A percentile compares a stretch with the other conserved stretches of the same genome.
Conservation (phyloP, 2,113 vertebrate species). For the Synodontis membranacea region DNA sequence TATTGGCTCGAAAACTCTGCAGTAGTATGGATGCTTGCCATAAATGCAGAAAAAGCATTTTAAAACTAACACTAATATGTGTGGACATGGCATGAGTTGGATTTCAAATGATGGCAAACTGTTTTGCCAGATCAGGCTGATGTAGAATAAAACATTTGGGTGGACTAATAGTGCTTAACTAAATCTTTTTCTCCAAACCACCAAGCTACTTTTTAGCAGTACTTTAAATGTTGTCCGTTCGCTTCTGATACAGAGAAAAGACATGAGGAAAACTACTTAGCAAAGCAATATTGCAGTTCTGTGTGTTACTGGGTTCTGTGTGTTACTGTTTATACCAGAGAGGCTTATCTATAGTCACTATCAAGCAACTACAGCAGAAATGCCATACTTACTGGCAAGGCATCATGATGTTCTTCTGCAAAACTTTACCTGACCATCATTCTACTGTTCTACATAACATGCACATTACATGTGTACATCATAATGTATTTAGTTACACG, state of each 20-base stretch:
- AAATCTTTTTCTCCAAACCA: background rate
- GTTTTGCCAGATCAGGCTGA: background rate
- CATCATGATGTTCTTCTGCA: background rate
- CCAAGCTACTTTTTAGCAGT: background rate
- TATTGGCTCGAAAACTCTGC: no score
- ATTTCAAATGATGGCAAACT: background rate
- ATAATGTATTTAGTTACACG: background rate
- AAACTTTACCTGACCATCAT: background rate
- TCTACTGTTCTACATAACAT: background rate
- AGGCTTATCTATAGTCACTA: background rate
- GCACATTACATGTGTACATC: background rate
- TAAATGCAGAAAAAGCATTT: no score
- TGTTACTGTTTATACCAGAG: no score
- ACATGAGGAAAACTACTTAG: background rate
- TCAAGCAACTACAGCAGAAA: slow-evolving; percentile 1
- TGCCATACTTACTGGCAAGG: background rate
- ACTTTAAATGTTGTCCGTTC: background rate
- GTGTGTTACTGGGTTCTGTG: background rate
- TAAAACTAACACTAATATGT: no score
- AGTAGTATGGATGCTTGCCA: no score
- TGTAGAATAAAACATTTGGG: background rate
- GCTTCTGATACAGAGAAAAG: background rate
- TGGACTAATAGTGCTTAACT: background rate
- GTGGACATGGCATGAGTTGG: no score
- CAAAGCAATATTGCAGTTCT: background rate